Evolutionary conservation across 2,113 vertebrate genomes (phyloP).

Genomic region (Telmatochromis sp.): DNA sequence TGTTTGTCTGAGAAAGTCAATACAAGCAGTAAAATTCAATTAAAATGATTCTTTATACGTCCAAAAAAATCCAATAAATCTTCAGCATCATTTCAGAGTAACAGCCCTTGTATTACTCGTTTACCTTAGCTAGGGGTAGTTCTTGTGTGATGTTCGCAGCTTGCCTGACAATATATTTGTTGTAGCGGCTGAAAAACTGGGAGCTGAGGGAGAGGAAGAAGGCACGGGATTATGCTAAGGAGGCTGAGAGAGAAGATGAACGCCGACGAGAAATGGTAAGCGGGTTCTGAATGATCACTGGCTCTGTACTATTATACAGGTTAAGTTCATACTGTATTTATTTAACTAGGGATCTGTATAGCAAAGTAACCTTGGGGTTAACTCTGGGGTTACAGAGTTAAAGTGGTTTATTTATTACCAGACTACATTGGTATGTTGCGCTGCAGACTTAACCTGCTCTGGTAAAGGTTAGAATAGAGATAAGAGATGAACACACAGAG

Average conservation of each 20-base stretch:
- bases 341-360: neutral
- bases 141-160: neutral
- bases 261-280: constrained; percentile 88
- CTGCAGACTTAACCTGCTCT: neutral
- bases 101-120: neutral
- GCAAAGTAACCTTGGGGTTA: neutral
- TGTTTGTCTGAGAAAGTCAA: neutral
- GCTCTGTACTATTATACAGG: neutral
- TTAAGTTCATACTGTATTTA: neutral
- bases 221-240: constrained; percentile 91
- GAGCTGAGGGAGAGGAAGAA: constrained; percentile 97
- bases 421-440: neutral
- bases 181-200: constrained; percentile 93
- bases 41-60: neutral
- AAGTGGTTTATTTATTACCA: neutral
- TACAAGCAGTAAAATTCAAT: neutral
- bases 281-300: neutral
- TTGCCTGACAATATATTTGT: neutral
- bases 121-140: neutral
- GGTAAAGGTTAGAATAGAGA: neutral
- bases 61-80: neutral
- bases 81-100: neutral
- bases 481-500: neutral
- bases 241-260: constrained; percentile 90
- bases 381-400: neutral